Percentiles rank a stretch among this genome's conserved stretches.
phyloP scores from a whole-genome alignment of 2,113 vertebrate species.

The Aspidoscelis tigris region DNA sequence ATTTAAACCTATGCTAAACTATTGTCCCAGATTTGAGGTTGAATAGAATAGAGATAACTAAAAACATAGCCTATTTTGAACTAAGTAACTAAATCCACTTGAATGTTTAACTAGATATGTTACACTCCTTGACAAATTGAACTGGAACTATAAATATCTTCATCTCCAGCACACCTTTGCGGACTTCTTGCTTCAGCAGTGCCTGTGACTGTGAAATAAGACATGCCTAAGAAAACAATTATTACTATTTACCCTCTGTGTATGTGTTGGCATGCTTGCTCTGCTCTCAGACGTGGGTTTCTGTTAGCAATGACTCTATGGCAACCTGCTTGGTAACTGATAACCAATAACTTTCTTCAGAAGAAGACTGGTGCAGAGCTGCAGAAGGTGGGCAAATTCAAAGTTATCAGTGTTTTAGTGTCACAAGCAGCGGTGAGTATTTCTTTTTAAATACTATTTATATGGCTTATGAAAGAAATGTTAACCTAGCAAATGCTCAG shows the following conservation, averaged over 20 bases:
- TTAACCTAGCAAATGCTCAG: not conserved
- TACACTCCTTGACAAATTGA: not conserved
- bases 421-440: slow-evolving; percentile 48
- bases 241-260: not conserved
- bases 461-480: not conserved
- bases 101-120: not conserved
- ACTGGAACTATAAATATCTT: not conserved
- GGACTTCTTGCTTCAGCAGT: not conserved
- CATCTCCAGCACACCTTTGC: not conserved
- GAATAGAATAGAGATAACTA: not conserved
- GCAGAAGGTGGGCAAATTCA: not conserved
- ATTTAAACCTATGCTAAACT: too few species aligned
- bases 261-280: not conserved
- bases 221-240: not conserved
- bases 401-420: accelerated
- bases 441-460: not conserved
- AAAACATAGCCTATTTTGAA: not conserved
- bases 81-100: not conserved
- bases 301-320: slow-evolving; percentile 30
- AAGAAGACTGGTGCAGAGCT: not conserved
- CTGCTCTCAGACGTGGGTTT: not conserved
- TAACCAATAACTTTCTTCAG: not conserved
- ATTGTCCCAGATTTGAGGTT: not conserved
- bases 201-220: not conserved
- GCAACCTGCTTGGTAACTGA: slow-evolving; percentile 67